These are phyloP conservation scores for Forpus xanthops DNA, from an alignment of 2,797 vertebrate species.

Conservation along the genomic window DNA sequence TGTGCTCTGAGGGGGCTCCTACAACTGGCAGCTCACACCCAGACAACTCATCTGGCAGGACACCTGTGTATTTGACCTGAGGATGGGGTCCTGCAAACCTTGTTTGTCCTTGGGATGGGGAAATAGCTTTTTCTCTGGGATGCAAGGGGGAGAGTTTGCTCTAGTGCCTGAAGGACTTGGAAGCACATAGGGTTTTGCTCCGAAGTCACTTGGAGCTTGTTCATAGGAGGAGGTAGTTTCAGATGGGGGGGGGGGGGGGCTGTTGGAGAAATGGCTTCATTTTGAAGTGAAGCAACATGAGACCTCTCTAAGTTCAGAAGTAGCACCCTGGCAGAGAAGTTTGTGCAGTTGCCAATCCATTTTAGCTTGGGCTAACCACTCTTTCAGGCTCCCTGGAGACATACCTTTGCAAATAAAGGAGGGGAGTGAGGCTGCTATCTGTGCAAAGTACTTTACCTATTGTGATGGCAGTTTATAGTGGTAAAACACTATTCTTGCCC, in stretches of 20 bases:
- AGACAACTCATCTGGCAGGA: background rate
- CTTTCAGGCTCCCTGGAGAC: background rate
- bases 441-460: background rate
- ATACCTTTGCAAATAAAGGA: background rate
- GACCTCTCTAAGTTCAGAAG: background rate
- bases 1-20: background rate
- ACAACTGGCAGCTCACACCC: background rate
- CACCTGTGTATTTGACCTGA: background rate
- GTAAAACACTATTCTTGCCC: background rate
- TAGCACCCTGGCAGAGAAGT: background rate
- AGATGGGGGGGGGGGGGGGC: background rate
- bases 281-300: background rate
- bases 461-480: background rate
- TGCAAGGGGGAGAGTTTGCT: background rate
- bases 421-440: background rate
- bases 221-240: background rate
- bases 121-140: background rate
- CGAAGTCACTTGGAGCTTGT: background rate
- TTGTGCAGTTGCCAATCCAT: background rate
- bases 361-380: background rate
- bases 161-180: background rate
- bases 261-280: background rate
- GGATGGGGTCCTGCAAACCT: background rate
- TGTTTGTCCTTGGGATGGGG: background rate
- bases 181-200: rapidly evolving